Evolutionary conservation across 2,113 vertebrate genomes (phyloP).

Genomic region (Toxotes chatareus): DNA sequence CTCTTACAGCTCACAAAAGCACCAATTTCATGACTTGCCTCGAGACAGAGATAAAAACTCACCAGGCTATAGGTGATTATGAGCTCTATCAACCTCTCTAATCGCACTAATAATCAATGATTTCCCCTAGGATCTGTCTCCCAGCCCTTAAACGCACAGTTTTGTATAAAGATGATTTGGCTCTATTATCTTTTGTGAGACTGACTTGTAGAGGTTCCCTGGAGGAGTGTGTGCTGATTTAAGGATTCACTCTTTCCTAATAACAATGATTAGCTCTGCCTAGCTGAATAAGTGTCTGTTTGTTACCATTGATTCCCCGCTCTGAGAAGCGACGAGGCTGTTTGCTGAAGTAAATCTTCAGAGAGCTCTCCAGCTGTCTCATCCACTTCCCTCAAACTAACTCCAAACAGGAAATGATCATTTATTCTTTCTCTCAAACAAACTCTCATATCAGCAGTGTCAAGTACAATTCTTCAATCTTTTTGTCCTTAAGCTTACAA

Average conservation of each 20-base stretch:
- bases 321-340: slow-evolving; percentile 20
- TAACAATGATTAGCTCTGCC: slow-evolving; percentile 68
- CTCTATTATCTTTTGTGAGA: slow-evolving; percentile 55
- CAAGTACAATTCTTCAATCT: slow-evolving; percentile 11
- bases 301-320: slow-evolving; percentile 50
- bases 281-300: slow-evolving; percentile 57
- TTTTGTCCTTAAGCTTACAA: slow-evolving; percentile 24
- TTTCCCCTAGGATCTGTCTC: slow-evolving; percentile 54
- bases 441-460: not conserved
- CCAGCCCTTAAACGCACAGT: slow-evolving; percentile 35
- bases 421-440: slow-evolving; percentile 12
- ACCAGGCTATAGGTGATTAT: slow-evolving; percentile 41
- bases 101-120: slow-evolving; percentile 53
- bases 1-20: not conserved
- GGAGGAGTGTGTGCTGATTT: slow-evolving; percentile 51
- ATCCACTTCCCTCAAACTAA: slow-evolving; percentile 33
- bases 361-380: slow-evolving; percentile 41
- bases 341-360: slow-evolving; percentile 52
- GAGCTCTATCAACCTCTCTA: slow-evolving; percentile 47
- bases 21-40: slow-evolving; percentile 3
- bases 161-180: slow-evolving; percentile 47
- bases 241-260: slow-evolving; percentile 63
- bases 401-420: slow-evolving; percentile 53
- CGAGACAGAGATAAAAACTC: slow-evolving; percentile 30
- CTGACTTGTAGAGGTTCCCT: slow-evolving; percentile 41